phyloP scores from a whole-genome alignment of 1,140 invertebrate species.

The Drosophila kepulauana region DNA sequence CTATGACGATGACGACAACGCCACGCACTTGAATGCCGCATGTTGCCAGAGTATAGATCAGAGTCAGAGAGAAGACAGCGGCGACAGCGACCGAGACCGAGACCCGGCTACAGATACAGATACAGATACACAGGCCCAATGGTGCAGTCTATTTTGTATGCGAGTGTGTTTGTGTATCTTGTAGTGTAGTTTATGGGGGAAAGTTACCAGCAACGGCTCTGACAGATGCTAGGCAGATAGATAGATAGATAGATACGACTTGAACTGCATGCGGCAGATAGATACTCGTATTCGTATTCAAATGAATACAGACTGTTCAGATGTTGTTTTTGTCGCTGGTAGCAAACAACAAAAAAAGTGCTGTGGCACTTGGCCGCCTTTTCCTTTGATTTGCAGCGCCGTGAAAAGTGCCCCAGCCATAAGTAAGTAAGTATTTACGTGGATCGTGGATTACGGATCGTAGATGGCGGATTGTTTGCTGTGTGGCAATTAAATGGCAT shows the following conservation, averaged over 20 bases:
- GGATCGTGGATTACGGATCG: conserved; percentile 12
- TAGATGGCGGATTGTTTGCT: conserved; percentile 4
- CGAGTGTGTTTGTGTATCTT: conserved; percentile 32
- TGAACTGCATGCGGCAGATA: conserved; percentile 57
- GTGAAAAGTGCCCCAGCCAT: conserved; percentile 57
- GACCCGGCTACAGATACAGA: conserved; percentile 29
- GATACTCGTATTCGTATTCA: conserved; percentile 65
- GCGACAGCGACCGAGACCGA: conserved; percentile 21
- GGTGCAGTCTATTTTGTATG: conserved; percentile 61
- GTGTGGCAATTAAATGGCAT: conserved; percentile 64
- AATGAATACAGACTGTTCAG: conserved; percentile 67
- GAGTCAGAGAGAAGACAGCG: conserved; percentile 11
- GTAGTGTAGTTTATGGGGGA: conserved; percentile 72
- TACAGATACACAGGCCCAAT: conserved; percentile 41
- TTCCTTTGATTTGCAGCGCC: conserved; percentile 73
- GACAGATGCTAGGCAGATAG: conserved; percentile 75
- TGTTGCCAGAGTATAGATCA: conserved; percentile 24
- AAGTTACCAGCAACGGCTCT: conserved; percentile 73
- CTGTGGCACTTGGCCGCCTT: conserved; percentile 68
- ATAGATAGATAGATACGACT: conserved; percentile 46
- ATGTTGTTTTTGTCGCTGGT: conserved; percentile 28
- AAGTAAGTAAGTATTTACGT: conserved; percentile 31
- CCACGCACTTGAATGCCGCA: conserved; percentile 46
- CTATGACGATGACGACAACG: conserved; percentile 2
- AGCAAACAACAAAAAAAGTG: background rate